Conservation (phyloP, 1,140 invertebrate genomes). For the Drosophila ironensis region DNA sequence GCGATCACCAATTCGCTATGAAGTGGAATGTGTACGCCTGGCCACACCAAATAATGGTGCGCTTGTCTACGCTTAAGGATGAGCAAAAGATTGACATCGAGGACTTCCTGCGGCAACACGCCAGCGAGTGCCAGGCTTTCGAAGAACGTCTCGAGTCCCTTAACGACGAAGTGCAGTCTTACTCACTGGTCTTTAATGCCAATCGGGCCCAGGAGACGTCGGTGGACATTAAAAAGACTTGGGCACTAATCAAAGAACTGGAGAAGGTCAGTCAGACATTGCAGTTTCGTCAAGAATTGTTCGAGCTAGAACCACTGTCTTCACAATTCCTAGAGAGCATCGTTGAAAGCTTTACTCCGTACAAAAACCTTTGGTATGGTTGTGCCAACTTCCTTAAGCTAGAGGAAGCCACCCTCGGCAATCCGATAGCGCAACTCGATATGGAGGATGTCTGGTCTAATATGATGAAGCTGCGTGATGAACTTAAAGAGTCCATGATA, state of each 20-base stretch:
- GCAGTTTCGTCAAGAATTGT: constrained; percentile 61
- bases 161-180: constrained; percentile 76
- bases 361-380: constrained; percentile 65
- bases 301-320: constrained; percentile 71
- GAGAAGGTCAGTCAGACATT: constrained; percentile 59
- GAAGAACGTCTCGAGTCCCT: constrained; percentile 74
- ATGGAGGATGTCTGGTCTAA: constrained; percentile 58
- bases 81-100: constrained; percentile 78
- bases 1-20: constrained; percentile 72
- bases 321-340: constrained; percentile 62
- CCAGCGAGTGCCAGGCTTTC: constrained; percentile 63
- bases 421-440: constrained; percentile 65
- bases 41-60: constrained; percentile 69
- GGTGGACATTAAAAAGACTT: constrained; percentile 77
- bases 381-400: constrained; percentile 70
- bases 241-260: constrained; percentile 58
- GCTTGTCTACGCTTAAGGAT: constrained; percentile 59
- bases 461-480: constrained; percentile 41
- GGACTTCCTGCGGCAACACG: constrained; percentile 66
- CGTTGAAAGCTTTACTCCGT: constrained; percentile 60
- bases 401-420: constrained; percentile 74
- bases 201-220: constrained; percentile 66
- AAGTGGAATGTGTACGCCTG: constrained; percentile 78
- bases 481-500: constrained; percentile 32
- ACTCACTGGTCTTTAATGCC: constrained; percentile 63